Evolutionary conservation across 2,888 invertebrate species (phyloP), one percentile per base, ranked within the genome.

Genomic region (Tachina lurida): DNA sequence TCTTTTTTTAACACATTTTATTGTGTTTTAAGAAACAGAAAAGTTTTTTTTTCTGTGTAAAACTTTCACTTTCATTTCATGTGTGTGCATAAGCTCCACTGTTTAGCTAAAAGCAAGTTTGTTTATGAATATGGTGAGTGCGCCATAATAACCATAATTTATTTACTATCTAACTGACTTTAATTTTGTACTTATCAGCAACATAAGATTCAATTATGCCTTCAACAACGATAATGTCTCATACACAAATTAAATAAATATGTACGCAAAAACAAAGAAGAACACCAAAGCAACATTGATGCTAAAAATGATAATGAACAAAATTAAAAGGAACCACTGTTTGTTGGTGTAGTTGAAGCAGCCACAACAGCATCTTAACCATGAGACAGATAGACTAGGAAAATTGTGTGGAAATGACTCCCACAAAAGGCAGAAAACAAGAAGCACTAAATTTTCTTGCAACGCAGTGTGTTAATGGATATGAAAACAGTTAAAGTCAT

Each of bases 131-230:
- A 31, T 74, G 15, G 15, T 60, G 17, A 17, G n/a, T 39, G 60
- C 10, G 39, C 39, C 47, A 10, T 58, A 22, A 9, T 47, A 22
- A 13, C 17, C 45, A 71, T 67, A 84, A 71, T 75, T 80, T 76
- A 79, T 70, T 70, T 67, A 62, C 80, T 76, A 39, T 63, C 56
- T 79, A 60, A 75, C 79, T 84, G 80, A 65, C 84, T 84, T 80
- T 76, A 75, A 80, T 76, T 52, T 39, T 76, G 54, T 80, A 84
- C 84, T 84, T 76, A 84, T 52, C 84, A 84, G 71, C 54, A 58
- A 71, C 80, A 80, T 80, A 84, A 79, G 52, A 84, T 80, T 84
- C 71, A 84, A 84, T 84, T 84, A 80, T 75, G 75, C 71, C 68
- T 49, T 62, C 79, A 73, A 60, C 45, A 65, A 65, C 54, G n/a